Evolutionary conservation across 92 coral and sea anemone genomes (phyloP), one percentile per base, ranked within the genome.

Genomic region (Epizoanthus fatuus): DNA sequence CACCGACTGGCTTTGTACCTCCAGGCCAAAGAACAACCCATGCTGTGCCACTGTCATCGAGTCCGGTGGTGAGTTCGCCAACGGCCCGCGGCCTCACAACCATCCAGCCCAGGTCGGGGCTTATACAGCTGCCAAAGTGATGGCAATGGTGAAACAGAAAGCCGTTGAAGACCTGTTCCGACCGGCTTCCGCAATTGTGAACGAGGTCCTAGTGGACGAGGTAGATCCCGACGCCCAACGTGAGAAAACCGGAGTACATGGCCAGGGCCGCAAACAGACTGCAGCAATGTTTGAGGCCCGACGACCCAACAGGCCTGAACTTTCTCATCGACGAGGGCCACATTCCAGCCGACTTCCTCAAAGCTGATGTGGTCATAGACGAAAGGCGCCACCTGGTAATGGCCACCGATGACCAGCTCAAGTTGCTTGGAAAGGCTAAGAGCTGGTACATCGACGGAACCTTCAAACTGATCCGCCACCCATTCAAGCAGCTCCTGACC

Each of bases 241-340:
- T 63, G 9, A 54, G 7, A 0, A 80, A 42, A 42, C 75, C 44
- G 17, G 35, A 16, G 14, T 4, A 79, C 40, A 63, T 65, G 29
- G 85, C 12, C 7, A 53, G 74, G n/a, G 58, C 37, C 2, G 75
- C 85, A 64, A 81, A 44, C 85, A 64, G 65, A 44, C 51, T 42
- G 60, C 60, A 25, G 0, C 44, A 66, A 16, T 8, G 11, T 4
- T 9, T 37, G 59, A 29, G 75, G 13, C 85, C 85, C 13, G 42
- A 5, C 1, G 85, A 81, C 16, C 85, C 74, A 72, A 40, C 58
- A 20, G 45, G 9, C 16, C 7, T 72, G 7, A 37, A 72, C 17
- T 72, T 81, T 10, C 60, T 39, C 3, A 15, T 81, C 40, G 75
- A 81, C 29, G 45, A 64, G 38, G n/a, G 14, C 39, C 45, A 64